phyloP scores from a whole-genome alignment of 2,113 vertebrate species.

The Hepsetus odoe region DNA sequence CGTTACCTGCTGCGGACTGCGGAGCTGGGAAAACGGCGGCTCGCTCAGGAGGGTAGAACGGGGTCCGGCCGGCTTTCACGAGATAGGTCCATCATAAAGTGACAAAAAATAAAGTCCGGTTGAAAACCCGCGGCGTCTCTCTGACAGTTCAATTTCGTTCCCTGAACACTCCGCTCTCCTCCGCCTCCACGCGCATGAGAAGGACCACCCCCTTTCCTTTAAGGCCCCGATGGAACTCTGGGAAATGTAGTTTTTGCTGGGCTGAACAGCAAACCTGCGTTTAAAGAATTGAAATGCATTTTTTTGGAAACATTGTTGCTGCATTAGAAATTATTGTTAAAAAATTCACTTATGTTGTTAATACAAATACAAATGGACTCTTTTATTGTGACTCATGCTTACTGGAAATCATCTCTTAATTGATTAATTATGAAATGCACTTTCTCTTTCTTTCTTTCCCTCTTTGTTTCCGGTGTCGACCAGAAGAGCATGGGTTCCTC shows the following conservation, averaged over 20 bases:
- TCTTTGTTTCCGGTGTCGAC: too few relatives aligned
- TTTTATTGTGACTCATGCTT: too few relatives aligned
- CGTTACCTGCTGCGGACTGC: slow-evolving; percentile 70
- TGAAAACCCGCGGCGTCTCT: slow-evolving; percentile 66
- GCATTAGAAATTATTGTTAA: too few relatives aligned
- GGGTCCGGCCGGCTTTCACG: slow-evolving; percentile 66
- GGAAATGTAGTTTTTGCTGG: slow-evolving; percentile 68
- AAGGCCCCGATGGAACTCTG: slow-evolving; percentile 58
- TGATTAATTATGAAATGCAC: too few relatives aligned
- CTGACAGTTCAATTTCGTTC: slow-evolving; percentile 67
- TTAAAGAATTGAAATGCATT: too few relatives aligned
- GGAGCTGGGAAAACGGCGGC: slow-evolving; percentile 40
- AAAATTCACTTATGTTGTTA: too few relatives aligned
- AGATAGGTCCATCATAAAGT: slow-evolving; percentile 76
- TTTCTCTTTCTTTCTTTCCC: too few relatives aligned
- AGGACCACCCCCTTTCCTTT: slow-evolving; percentile 68
- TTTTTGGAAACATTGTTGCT: too few relatives aligned
- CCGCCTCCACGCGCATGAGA: slow-evolving; percentile 76
- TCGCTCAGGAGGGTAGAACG: slow-evolving; percentile 68
- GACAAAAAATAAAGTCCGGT: slow-evolving; percentile 55
- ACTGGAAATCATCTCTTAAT: too few relatives aligned
- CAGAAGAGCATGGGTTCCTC: too few relatives aligned
- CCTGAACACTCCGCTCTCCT: slow-evolving; percentile 65
- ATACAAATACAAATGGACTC: too few relatives aligned
- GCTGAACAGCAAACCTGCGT: too few relatives aligned